A percentile compares a stretch with the other conserved stretches of the same genome.
These are phyloP conservation scores for Furcula furcula DNA, from an alignment of 2,888 invertebrate species.

Conservation along the genomic window DNA sequence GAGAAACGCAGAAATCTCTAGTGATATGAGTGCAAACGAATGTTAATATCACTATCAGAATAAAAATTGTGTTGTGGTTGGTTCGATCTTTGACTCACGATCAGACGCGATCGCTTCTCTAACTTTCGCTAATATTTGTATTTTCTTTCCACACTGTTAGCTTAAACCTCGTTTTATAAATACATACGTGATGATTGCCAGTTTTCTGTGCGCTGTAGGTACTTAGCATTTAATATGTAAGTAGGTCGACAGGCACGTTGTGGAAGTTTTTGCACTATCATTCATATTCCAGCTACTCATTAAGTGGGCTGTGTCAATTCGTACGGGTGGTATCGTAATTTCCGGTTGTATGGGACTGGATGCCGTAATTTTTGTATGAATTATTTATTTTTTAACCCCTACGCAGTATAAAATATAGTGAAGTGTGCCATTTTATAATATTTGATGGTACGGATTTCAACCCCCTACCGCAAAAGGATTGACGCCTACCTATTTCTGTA, in stretches of 20 bases:
- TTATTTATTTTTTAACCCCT: too few relatives aligned
- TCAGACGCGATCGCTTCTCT: slow-evolving; percentile 26
- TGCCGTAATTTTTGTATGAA: background rate
- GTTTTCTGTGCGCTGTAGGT: slow-evolving; percentile 1
- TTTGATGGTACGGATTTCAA: too few relatives aligned
- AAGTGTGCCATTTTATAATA: too few relatives aligned
- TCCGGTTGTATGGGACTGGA: slow-evolving; percentile 8
- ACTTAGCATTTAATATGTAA: slow-evolving; percentile 17
- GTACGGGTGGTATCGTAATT: slow-evolving; percentile 12
- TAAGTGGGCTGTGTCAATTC: slow-evolving; percentile 2
- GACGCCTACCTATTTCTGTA: too few relatives aligned
- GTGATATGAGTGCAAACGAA: slow-evolving; percentile 23
- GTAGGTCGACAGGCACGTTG: slow-evolving; percentile 18
- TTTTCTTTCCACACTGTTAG: slow-evolving; percentile 12
- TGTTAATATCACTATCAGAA: slow-evolving; percentile 27
- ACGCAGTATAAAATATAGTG: too few relatives aligned
- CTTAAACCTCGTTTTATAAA: background rate
- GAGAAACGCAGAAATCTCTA: slow-evolving; percentile 5
- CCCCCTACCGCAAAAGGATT: too few relatives aligned
- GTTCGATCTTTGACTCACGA: slow-evolving; percentile 18
- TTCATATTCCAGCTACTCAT: slow-evolving; percentile 14
- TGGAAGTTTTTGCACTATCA: slow-evolving; percentile 11
- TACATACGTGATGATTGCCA: background rate
- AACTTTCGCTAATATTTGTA: slow-evolving; percentile 37
- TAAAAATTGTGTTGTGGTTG: slow-evolving; percentile 26